These are phyloP conservation scores for Labeo rohita DNA, from an alignment of 2,113 vertebrate genomes.

Conservation along the genomic window DNA sequence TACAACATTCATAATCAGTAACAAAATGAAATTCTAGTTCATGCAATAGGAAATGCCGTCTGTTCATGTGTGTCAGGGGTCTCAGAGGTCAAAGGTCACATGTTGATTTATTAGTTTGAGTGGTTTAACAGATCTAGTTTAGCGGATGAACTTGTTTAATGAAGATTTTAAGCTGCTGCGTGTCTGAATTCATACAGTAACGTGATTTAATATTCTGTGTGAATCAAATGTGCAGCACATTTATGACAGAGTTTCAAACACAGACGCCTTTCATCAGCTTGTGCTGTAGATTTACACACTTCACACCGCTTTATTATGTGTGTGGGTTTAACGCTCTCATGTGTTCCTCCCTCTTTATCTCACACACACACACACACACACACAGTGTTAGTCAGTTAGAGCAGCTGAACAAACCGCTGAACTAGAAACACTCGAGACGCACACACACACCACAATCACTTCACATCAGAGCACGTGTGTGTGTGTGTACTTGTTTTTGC, in stretches of 20 bases:
- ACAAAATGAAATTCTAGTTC: neutral
- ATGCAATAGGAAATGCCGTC: no score
- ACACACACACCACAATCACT: slow-evolving; percentile 45
- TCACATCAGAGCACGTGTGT: neutral
- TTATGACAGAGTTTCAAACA: neutral
- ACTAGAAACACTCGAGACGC: slow-evolving; percentile 52
- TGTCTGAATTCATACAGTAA: neutral
- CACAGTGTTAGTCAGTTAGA: slow-evolving; percentile 51
- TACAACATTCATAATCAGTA: neutral
- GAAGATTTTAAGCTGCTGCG: neutral
- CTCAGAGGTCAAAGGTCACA: neutral
- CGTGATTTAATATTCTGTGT: neutral
- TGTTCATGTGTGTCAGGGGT: no score
- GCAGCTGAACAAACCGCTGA: slow-evolving; percentile 62
- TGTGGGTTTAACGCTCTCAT: neutral
- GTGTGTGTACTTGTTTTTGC: no score
- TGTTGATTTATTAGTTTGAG: neutral
- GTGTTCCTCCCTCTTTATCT: neutral
- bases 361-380: neutral
- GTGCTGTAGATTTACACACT: neutral
- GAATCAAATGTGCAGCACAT: neutral
- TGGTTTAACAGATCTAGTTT: no score
- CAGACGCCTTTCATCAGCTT: neutral
- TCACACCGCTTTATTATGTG: neutral
- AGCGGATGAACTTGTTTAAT: no score